Percentiles rank a stretch among this genome's conserved stretches.
Evolutionary conservation across 2,797 vertebrate genomes (phyloP).

Genomic region (Ciconia nigra): DNA sequence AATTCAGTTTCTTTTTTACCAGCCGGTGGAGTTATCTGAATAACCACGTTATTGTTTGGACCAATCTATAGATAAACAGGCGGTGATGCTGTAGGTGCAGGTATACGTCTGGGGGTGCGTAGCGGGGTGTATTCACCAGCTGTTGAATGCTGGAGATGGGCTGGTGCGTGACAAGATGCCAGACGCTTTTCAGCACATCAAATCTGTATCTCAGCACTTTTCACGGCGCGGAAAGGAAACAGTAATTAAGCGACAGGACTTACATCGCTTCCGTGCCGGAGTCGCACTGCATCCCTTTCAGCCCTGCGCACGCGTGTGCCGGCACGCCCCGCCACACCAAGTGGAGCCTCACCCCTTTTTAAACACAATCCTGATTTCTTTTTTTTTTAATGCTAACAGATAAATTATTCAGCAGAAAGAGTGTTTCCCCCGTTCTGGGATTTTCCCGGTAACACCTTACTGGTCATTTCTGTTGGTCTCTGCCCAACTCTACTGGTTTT

Average conservation of each 20-base stretch:
- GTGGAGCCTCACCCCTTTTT: not conserved
- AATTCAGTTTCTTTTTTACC: not conserved
- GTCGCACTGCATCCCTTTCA: not conserved
- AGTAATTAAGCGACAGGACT: slow-evolving; percentile 19
- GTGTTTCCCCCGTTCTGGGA: not conserved
- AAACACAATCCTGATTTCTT: not conserved
- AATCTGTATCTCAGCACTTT: slow-evolving; percentile 28
- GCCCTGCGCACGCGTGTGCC: not conserved
- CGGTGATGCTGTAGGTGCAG: not conserved
- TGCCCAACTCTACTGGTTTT: slow-evolving; percentile 1
- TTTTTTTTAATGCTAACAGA: not conserved
- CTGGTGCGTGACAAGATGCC: slow-evolving; percentile 31
- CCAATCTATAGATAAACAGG: not conserved
- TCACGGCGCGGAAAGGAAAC: not conserved
- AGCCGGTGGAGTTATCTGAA: not conserved
- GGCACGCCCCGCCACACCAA: not conserved
- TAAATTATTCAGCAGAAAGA: not conserved
- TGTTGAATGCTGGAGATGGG: slow-evolving; percentile 24
- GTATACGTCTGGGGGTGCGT: not conserved
- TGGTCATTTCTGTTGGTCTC: not conserved
- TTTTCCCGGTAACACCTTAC: not conserved
- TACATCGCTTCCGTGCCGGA: not conserved
- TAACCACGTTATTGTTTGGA: not conserved
- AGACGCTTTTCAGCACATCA: slow-evolving; percentile 36
- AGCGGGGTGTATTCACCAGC: slow-evolving; percentile 6